A percentile compares a stretch with the other conserved stretches of the same genome.
Conservation (phyloP, 2,888 invertebrate species). For the Xanthostigma xanthostigma region DNA sequence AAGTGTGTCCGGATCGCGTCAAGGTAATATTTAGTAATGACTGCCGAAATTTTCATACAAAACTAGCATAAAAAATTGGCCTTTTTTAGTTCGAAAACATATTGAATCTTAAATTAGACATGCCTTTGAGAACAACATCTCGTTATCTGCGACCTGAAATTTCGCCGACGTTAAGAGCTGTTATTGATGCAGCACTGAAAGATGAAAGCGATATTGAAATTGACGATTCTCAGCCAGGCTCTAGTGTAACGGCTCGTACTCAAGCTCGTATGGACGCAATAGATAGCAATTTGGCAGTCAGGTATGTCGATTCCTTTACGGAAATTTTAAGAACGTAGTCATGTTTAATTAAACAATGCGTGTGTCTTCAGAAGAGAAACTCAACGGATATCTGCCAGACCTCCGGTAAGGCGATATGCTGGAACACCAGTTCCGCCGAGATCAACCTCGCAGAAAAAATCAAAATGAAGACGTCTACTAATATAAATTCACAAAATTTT, state of each 20-base stretch:
- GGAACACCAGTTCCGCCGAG: too few species aligned
- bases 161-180: slow-evolving; percentile 56
- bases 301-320: too few species aligned
- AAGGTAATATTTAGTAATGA: not conserved
- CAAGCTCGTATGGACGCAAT: slow-evolving; percentile 5
- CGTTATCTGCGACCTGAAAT: slow-evolving; percentile 55
- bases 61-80: not conserved
- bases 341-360: too few species aligned
- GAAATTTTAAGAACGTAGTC: too few species aligned
- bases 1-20: slow-evolving; percentile 1
- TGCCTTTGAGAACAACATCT: slow-evolving; percentile 61
- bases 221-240: not conserved
- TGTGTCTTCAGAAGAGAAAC: too few species aligned
- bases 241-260: not conserved
- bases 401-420: too few species aligned
- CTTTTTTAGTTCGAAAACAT: slow-evolving; percentile 45
- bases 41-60: not conserved
- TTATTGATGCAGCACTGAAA: slow-evolving; percentile 41
- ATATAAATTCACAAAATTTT: too few species aligned
- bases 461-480: too few species aligned
- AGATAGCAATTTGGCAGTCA: not conserved
- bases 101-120: slow-evolving; percentile 55
- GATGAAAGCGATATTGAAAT: slow-evolving; percentile 20
- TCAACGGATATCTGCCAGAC: too few species aligned
- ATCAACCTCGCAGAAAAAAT: too few species aligned